These are phyloP conservation scores for Hermaeophaga mercurialis DNA, from an alignment of 2,888 invertebrate species.

Conservation along the genomic window DNA sequence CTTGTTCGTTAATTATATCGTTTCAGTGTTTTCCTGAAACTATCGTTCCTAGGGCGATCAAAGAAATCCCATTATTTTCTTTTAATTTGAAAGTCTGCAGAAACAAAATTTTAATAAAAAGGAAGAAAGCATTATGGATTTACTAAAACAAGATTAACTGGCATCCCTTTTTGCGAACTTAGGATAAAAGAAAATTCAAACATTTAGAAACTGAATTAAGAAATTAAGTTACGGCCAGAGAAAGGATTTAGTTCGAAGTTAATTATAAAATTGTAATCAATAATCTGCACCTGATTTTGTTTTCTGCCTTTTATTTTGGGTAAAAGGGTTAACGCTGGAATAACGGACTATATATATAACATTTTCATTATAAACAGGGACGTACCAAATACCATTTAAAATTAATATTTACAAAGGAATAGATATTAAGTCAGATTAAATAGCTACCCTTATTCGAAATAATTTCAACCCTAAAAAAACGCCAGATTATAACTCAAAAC, in stretches of 20 bases:
- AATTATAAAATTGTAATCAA: constrained; percentile 39
- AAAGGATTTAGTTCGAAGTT: constrained; percentile 23
- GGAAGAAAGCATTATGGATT: constrained; percentile 4
- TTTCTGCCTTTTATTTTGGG: constrained; percentile 26
- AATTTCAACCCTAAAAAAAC: too few species aligned
- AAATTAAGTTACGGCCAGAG: background rate
- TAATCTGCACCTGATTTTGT: constrained; percentile 36
- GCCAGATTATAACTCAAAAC: too few species aligned
- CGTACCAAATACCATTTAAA: too few species aligned
- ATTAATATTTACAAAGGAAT: too few species aligned
- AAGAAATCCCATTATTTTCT: constrained; percentile 16
- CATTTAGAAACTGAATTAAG: constrained; percentile 9
- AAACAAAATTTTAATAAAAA: constrained; percentile 12
- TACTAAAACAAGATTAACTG: constrained; percentile 13
- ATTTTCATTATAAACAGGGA: background rate
- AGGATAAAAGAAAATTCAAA: constrained; percentile 5
- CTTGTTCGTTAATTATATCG: too few species aligned
- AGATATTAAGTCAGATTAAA: too few species aligned
- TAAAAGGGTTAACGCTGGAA: background rate
- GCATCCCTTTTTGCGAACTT: constrained; percentile 3
- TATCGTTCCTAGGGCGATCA: background rate
- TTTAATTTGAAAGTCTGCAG: constrained; percentile 10
- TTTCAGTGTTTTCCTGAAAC: too few species aligned
- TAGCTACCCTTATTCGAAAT: too few species aligned
- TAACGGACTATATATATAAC: background rate